Conservation (phyloP, 2,113 vertebrate species). For the Zingel zingel region DNA sequence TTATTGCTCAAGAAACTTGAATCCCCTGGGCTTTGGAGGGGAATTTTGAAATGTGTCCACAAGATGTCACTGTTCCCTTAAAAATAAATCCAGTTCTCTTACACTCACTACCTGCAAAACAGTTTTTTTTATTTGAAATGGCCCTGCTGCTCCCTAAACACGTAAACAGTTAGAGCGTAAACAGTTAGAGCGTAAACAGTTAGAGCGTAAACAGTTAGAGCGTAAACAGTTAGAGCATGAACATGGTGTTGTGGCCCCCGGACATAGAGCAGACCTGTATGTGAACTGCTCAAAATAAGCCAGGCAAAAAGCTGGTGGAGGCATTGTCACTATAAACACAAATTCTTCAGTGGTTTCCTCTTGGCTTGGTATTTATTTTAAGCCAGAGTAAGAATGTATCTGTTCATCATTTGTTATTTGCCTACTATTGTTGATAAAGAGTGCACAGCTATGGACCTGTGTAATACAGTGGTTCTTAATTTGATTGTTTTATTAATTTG, state of each 20-base stretch:
- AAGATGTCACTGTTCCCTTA: slow-evolving; percentile 59
- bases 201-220: slow-evolving; percentile 10
- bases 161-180: slow-evolving; percentile 5
- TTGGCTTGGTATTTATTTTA: background rate
- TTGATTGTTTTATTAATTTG: background rate
- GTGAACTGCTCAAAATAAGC: background rate
- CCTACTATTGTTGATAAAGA: background rate
- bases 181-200: background rate
- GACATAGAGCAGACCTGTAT: background rate
- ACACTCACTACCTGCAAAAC: background rate
- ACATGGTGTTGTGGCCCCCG: background rate
- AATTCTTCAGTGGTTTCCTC: background rate
- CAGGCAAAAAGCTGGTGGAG: background rate
- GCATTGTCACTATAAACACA: background rate
- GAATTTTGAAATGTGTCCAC: slow-evolving; percentile 46
- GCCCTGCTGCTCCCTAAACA: slow-evolving; percentile 11
- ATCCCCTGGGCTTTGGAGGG: background rate
- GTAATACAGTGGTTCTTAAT: background rate
- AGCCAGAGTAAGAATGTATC: background rate
- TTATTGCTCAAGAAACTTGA: background rate
- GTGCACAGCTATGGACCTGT: background rate
- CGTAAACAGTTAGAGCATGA: background rate
- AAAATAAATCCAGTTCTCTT: background rate
- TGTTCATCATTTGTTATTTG: background rate
- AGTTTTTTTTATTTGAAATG: background rate